Percentiles rank a stretch among this genome's conserved stretches.
These are phyloP conservation scores for Chesias legatella DNA, from an alignment of 2,888 invertebrate species.

Conservation along the genomic window DNA sequence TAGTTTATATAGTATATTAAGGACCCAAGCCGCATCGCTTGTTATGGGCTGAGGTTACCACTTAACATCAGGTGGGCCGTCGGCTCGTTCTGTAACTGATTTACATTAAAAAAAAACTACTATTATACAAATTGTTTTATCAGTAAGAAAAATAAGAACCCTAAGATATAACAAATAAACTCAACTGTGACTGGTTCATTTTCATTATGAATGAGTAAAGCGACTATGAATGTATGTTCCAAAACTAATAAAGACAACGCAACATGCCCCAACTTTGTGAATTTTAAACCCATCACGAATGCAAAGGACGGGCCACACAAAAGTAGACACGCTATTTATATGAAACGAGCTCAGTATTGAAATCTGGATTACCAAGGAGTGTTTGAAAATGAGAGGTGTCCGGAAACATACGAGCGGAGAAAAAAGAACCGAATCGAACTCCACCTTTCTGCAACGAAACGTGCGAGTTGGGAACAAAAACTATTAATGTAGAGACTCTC, in stretches of 20 bases:
- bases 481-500: conserved; percentile 72
- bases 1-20: too few species aligned
- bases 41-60: too few species aligned
- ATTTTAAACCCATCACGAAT: conserved; percentile 26
- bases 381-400: conserved; percentile 49
- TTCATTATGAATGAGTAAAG: conserved; percentile 8
- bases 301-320: conserved; percentile 35
- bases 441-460: conserved; percentile 59
- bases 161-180: too few species aligned
- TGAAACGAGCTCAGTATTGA: conserved; percentile 42
- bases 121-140: too few species aligned
- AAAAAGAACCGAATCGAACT: conserved; percentile 43
- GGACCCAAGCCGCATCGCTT: too few species aligned
- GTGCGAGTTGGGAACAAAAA: conserved; percentile 68
- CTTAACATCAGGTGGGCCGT: too few species aligned
- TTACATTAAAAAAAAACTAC: too few species aligned
- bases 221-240: conserved; percentile 8
- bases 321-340: conserved; percentile 35
- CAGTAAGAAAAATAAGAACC: too few species aligned
- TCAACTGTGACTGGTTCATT: conserved; percentile 1
- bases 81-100: too few species aligned
- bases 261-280: conserved; percentile 25
- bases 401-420: conserved; percentile 49
- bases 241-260: conserved; percentile 15
- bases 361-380: conserved; percentile 36